Evolutionary conservation across 2,797 vertebrate species (phyloP).

Genomic region (Phoebastria nigripes): DNA sequence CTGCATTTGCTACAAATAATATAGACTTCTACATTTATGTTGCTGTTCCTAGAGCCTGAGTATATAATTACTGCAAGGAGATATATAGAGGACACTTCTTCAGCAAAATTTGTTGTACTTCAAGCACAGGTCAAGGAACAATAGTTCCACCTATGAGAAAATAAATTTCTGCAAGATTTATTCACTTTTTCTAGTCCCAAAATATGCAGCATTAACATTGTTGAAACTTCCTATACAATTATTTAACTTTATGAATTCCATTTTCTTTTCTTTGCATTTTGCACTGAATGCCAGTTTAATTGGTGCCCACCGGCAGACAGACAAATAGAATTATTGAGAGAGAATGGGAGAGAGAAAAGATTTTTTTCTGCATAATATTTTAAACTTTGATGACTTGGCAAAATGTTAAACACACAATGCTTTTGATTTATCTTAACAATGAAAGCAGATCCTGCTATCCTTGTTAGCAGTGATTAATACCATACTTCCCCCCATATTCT

Average conservation of each 20-base stretch:
- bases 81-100: not conserved
- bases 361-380: not conserved
- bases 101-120: not conserved
- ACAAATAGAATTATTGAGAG: not conserved
- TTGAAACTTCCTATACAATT: not conserved
- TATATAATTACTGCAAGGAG: not conserved
- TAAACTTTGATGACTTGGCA: not conserved
- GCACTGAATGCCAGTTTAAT: not conserved
- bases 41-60: not conserved
- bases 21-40: not conserved
- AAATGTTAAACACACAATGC: not conserved
- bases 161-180: not conserved
- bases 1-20: not conserved
- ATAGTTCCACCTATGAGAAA: not conserved
- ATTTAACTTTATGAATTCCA: not conserved
- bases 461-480: not conserved
- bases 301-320: not conserved
- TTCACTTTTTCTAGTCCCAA: not conserved
- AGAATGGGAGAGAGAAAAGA: not conserved
- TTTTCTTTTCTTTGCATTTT: not conserved
- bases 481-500: not conserved
- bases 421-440: not conserved
- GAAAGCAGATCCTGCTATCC: not conserved
- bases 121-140: not conserved
- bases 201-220: not conserved